Percentiles rank a stretch among this genome's conserved stretches.
Conservation (phyloP, 2,113 vertebrate genomes). For the Saccopteryx bilineata region DNA sequence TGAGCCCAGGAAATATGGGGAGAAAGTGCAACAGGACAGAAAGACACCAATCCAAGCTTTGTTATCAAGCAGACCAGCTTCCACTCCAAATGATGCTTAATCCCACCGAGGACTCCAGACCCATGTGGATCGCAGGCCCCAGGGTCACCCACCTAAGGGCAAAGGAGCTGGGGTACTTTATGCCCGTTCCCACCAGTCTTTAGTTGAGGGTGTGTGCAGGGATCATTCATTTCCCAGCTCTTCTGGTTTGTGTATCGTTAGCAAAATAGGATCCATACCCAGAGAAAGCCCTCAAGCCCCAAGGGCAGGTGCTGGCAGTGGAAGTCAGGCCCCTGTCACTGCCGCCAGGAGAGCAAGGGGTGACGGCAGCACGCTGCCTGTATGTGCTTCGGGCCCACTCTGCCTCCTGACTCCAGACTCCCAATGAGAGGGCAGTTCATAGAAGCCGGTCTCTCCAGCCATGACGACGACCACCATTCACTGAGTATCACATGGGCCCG, state of each 20-base stretch:
- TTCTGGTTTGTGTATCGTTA: not conserved
- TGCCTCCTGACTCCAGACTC: not conserved
- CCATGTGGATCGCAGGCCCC: not conserved
- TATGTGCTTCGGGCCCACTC: not conserved
- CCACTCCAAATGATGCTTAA: not conserved
- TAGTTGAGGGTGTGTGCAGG: not conserved
- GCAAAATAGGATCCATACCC: not conserved
- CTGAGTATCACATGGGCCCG: not conserved
- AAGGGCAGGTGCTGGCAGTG: not conserved
- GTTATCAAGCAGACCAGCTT: not conserved
- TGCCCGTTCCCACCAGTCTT: not conserved
- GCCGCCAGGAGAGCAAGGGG: not conserved
- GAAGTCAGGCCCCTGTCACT: not conserved
- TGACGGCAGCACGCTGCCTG: not conserved
- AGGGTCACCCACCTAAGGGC: too few species aligned
- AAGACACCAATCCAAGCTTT: not conserved
- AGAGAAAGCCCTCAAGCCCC: not conserved
- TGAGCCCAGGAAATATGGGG: not conserved
- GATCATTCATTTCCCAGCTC: not conserved
- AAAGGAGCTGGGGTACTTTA: not conserved
- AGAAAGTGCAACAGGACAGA: not conserved
- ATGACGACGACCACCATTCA: not conserved
- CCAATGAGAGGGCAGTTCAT: not conserved
- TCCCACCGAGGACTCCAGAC: not conserved
- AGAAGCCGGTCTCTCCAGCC: not conserved